A percentile compares a stretch with the other conserved stretches of the same genome.
phyloP scores from a whole-genome alignment of 2,888 invertebrate species.

The Plutella xylostella region DNA sequence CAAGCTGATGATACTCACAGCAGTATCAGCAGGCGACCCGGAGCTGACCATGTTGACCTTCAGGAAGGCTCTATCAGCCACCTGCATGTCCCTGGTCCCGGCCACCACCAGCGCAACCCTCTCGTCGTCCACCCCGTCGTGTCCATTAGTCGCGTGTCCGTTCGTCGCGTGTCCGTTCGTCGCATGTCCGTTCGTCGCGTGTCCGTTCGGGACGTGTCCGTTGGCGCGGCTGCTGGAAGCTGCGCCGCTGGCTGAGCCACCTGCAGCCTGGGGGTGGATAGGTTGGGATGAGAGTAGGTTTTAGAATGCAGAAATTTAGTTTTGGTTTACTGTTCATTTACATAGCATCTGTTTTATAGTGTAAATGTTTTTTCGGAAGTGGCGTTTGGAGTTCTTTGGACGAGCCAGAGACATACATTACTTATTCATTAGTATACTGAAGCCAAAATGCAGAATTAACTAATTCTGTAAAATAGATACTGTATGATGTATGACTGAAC shows the following conservation, averaged over 20 bases:
- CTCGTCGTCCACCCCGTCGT: background rate
- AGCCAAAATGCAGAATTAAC: too few species aligned
- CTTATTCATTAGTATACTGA: too few species aligned
- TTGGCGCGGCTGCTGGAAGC: constrained; percentile 7
- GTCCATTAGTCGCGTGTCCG: background rate
- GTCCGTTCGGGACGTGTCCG: constrained; percentile 7
- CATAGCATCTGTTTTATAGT: too few species aligned
- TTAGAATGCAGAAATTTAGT: too few species aligned
- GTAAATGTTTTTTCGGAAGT: too few species aligned
- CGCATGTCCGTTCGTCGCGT: constrained; percentile 1
- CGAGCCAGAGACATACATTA: too few species aligned
- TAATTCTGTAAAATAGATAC: too few species aligned
- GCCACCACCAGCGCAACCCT: constrained; percentile 11
- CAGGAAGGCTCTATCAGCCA: constrained; percentile 64
- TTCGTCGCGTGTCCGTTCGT: background rate
- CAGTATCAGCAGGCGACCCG: constrained; percentile 86
- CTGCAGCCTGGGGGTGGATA: constrained; percentile 2
- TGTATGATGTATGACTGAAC: too few species aligned
- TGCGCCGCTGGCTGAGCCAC: constrained; percentile 16
- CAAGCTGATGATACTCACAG: constrained; percentile 64
- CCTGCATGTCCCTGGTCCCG: constrained; percentile 17
- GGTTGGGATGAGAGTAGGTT: background rate
- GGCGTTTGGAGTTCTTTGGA: too few species aligned
- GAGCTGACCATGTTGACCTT: constrained; percentile 77
- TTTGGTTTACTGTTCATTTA: too few species aligned